These are phyloP conservation scores for Forbesichthys papilliferus DNA, from an alignment of 2,113 vertebrate species.

Conservation along the genomic window DNA sequence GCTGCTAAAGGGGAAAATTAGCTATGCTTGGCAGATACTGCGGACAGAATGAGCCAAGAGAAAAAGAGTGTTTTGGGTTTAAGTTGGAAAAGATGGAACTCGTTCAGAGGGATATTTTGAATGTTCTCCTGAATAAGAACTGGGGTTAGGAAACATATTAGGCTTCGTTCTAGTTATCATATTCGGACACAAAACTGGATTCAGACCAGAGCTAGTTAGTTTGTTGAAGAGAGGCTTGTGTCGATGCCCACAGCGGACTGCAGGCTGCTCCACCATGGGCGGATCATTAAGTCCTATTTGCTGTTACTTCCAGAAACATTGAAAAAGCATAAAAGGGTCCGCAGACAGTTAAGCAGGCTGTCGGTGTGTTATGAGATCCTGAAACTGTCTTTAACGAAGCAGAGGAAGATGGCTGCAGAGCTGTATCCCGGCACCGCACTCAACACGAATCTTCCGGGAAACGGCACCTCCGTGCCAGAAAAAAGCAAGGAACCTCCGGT, in stretches of 20 bases:
- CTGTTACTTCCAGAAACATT: conserved; percentile 91
- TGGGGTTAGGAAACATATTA: too few relatives aligned
- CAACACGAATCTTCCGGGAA: conserved; percentile 78
- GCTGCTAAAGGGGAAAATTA: too few relatives aligned
- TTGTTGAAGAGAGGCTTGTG: conserved; percentile 19
- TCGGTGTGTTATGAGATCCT: conserved; percentile 83
- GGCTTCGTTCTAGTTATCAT: too few relatives aligned
- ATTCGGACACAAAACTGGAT: too few relatives aligned
- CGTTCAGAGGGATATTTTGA: too few relatives aligned
- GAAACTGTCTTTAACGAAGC: conserved; percentile 74
- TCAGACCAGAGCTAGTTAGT: too few relatives aligned
- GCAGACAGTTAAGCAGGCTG: conserved; percentile 73
- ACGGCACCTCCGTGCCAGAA: conserved; percentile 74
- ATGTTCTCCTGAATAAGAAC: too few relatives aligned
- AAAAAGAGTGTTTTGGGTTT: too few relatives aligned
- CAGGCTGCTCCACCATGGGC: conserved; percentile 83
- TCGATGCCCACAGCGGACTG: conserved; percentile 87
- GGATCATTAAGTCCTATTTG: conserved; percentile 92
- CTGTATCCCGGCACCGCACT: conserved; percentile 80
- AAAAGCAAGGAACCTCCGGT: conserved; percentile 80
- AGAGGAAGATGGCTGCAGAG: conserved; percentile 94
- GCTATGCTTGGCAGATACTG: too few relatives aligned
- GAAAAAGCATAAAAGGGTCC: conserved; percentile 85
- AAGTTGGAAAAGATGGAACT: too few relatives aligned
- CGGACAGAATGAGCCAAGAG: too few relatives aligned